Conservation (phyloP, 1,140 invertebrate genomes). For the Papilio machaon region DNA sequence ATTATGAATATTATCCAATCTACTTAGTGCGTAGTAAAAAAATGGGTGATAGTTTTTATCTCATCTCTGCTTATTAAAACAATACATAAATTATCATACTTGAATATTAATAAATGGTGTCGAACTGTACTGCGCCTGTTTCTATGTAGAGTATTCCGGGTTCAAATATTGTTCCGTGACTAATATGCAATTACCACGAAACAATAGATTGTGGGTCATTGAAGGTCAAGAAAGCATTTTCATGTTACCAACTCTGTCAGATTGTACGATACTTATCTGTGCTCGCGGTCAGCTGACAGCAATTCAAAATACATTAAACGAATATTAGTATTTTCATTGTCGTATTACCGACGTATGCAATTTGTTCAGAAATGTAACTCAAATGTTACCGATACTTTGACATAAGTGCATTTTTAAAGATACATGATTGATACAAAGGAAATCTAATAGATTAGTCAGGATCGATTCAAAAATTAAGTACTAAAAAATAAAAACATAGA, state of each 20-base stretch:
- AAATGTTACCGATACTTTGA: constrained; percentile 9
- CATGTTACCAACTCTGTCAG: constrained; percentile 19
- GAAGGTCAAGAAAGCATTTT: constrained; percentile 32
- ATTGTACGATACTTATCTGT: constrained; percentile 8
- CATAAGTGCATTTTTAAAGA: not conserved
- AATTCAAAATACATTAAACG: constrained; percentile 18
- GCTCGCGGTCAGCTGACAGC: constrained; percentile 6
- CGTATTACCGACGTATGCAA: not conserved
- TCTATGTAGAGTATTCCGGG: not conserved
- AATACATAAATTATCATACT: not conserved
- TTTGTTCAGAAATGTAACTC: not conserved
- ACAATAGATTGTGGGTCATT: constrained; percentile 29
- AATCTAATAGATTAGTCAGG: not conserved
- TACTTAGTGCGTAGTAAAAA: not conserved
- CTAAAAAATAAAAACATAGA: too few species aligned
- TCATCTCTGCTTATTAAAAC: not conserved
- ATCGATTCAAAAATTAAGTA: too few species aligned
- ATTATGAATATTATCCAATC: not conserved
- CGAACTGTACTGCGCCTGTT: not conserved
- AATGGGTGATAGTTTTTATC: not conserved
- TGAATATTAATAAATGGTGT: not conserved
- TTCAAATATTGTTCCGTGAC: constrained; percentile 8
- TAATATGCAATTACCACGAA: constrained; percentile 24
- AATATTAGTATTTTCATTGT: not conserved
- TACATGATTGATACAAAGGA: not conserved